Conservation (phyloP, 2,888 invertebrate species). For the Zelleria hepariella region DNA sequence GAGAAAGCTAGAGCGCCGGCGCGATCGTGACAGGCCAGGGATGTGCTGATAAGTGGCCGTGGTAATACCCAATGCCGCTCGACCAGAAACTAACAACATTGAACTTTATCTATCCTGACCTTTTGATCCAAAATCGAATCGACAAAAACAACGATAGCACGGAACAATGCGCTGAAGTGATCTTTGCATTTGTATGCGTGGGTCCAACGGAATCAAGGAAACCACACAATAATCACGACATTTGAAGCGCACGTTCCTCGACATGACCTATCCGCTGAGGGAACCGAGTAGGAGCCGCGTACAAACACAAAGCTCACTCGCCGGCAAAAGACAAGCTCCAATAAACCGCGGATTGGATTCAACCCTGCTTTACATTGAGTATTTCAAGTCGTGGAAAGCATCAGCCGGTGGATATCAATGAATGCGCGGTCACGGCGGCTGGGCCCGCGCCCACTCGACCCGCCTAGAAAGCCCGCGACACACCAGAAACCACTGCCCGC, state of each 20-base stretch:
- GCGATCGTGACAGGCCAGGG: constrained; percentile 45
- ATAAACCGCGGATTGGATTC: neutral
- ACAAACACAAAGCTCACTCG: neutral
- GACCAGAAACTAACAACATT: neutral
- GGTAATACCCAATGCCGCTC: constrained; percentile 8
- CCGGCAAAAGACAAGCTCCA: too few relatives aligned
- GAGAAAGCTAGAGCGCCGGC: constrained; percentile 44
- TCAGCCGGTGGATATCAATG: neutral
- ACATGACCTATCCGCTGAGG: too few relatives aligned
- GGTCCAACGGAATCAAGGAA: too few relatives aligned
- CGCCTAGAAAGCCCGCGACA: constrained; percentile 49
- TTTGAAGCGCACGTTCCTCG: too few relatives aligned
- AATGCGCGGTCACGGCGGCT: constrained; percentile 9
- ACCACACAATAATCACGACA: too few relatives aligned
- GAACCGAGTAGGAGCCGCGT: too few relatives aligned
- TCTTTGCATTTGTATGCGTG: too few relatives aligned
- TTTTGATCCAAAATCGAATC: too few relatives aligned
- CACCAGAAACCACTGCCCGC: constrained; percentile 40
- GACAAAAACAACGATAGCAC: too few relatives aligned
- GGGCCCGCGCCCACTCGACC: constrained; percentile 17
- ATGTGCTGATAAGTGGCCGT: constrained; percentile 32
- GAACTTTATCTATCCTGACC: neutral
- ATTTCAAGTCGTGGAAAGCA: neutral
- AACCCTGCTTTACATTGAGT: neutral
- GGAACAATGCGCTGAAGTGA: too few relatives aligned